These are phyloP conservation scores for Sylvicola cinctus DNA, from an alignment of 2,888 invertebrate genomes.

Conservation along the genomic window DNA sequence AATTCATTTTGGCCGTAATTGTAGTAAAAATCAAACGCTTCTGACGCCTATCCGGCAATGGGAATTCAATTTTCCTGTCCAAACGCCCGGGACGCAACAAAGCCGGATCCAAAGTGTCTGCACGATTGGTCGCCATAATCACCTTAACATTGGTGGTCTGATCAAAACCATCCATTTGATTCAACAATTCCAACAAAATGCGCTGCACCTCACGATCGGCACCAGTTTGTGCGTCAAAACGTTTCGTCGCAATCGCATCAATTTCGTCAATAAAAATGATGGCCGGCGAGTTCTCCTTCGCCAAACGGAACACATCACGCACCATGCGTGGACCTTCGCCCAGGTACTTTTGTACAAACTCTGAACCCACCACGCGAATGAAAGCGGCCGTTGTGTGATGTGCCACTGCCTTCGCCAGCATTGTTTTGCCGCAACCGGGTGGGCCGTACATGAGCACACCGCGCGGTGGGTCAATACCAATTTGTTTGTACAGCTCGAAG, in stretches of 20 bases:
- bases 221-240: slow-evolving; percentile 97
- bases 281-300: slow-evolving; percentile 97
- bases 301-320: slow-evolving; percentile 93
- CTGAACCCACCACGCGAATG: slow-evolving; percentile 96
- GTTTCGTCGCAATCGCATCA: slow-evolving; percentile 97
- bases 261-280: slow-evolving; percentile 99
- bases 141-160: slow-evolving; percentile 99
- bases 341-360: slow-evolving; percentile 98
- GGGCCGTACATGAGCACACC: slow-evolving; percentile 99
- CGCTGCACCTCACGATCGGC: slow-evolving; percentile 97
- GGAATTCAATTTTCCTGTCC: slow-evolving; percentile 98
- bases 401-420: slow-evolving; percentile 97
- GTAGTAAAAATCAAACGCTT: slow-evolving; percentile 97
- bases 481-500: slow-evolving; percentile 95
- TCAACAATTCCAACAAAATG: slow-evolving; percentile 86
- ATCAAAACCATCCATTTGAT: slow-evolving; percentile 99
- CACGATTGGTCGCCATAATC: slow-evolving; percentile 92
- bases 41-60: slow-evolving; percentile 71
- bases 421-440: slow-evolving; percentile 98
- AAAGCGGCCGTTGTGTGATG: slow-evolving; percentile 98
- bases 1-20: slow-evolving; percentile 90
- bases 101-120: slow-evolving; percentile 95
- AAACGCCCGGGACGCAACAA: slow-evolving; percentile 50
- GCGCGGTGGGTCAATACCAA: slow-evolving; percentile 95
- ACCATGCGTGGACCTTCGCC: slow-evolving; percentile 99